These are phyloP conservation scores for Sylvilagus floridanus DNA, from an alignment of 2,797 vertebrate genomes.

Conservation along the genomic window DNA sequence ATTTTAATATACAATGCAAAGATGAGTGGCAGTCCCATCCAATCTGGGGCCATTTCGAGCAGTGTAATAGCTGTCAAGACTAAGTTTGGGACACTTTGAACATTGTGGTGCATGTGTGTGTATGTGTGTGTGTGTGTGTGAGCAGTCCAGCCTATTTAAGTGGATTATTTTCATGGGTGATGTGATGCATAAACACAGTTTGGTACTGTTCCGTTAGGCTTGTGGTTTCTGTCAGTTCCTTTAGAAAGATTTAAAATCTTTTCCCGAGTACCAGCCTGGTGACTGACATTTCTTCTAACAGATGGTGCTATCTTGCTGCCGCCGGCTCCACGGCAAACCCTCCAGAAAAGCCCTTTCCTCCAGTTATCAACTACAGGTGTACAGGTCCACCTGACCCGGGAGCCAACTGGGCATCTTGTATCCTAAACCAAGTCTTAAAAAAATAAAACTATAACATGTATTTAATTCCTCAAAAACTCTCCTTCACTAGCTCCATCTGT, in stretches of 20 bases:
- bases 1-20: not conserved
- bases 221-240: not conserved
- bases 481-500: not conserved
- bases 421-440: not conserved
- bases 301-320: constrained; percentile 21
- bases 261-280: not conserved
- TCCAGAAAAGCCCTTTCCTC: not conserved
- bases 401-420: not conserved
- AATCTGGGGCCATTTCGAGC: not conserved
- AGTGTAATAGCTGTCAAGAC: not conserved
- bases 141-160: not conserved
- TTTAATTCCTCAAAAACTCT: constrained; percentile 6
- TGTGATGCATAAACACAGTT: not conserved
- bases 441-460: not conserved
- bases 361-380: not conserved
- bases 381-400: not conserved
- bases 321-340: not conserved
- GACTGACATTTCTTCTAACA: constrained; percentile 43
- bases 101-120: too few species aligned
- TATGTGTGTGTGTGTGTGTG: too few species aligned
- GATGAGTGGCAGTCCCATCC: not conserved
- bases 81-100: not conserved
- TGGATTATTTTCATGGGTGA: not conserved
- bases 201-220: constrained; percentile 6
- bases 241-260: not conserved